These are phyloP conservation scores for Recurvirostra avosetta DNA, from an alignment of 2,113 vertebrate genomes.

Conservation along the genomic window DNA sequence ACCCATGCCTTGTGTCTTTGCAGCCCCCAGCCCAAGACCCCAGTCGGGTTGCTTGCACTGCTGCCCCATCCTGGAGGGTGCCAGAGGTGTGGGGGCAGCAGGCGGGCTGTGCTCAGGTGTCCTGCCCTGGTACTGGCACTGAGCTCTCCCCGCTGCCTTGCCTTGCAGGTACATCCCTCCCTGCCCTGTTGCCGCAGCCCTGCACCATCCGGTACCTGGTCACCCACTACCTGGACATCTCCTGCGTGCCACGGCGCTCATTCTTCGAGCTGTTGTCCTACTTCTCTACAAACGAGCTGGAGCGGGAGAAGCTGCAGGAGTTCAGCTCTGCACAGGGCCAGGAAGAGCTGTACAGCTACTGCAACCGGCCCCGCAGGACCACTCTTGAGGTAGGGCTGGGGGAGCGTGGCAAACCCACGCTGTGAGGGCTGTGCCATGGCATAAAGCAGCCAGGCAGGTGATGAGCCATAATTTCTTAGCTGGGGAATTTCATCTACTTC, in stretches of 20 bases:
- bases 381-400: slow-evolving; percentile 80
- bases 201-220: slow-evolving; percentile 80
- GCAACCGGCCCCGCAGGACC: slow-evolving; percentile 85
- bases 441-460: neutral
- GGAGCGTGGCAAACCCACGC: neutral
- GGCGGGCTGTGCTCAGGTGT: rapidly evolving
- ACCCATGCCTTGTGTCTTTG: neutral
- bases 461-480: neutral
- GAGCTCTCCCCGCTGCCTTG: neutral
- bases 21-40: neutral
- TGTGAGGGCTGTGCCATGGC: rapidly evolving
- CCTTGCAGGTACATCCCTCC: slow-evolving; percentile 57
- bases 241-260: slow-evolving; percentile 86
- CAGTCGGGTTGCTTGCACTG: neutral
- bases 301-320: slow-evolving; percentile 87
- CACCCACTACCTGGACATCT: slow-evolving; percentile 85
- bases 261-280: slow-evolving; percentile 87
- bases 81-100: neutral
- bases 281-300: slow-evolving; percentile 79
- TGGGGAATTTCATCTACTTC: neutral
- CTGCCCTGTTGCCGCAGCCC: slow-evolving; percentile 79
- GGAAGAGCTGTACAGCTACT: slow-evolving; percentile 87
- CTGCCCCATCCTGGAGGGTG: neutral
- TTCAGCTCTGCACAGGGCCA: slow-evolving; percentile 86
- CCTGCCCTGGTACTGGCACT: neutral